Base-by-base conservation (phyloP, 2,888 invertebrate genomes). In the Tromatobia lineatoria region DNA sequence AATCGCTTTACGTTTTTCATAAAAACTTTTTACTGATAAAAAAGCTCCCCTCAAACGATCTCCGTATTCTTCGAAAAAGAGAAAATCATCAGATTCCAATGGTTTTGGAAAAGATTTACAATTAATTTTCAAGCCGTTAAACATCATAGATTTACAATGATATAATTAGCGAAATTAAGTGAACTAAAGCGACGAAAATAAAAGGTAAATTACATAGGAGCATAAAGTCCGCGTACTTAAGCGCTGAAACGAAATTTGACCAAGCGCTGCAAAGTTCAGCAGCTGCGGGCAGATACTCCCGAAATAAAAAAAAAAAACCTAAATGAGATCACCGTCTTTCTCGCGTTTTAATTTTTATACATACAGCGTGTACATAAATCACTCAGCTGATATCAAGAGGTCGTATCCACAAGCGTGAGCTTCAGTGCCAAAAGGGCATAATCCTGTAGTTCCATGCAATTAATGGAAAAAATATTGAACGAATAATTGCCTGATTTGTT, bases 281-380 rank as follows among this genome's bases (percentile, higher is more conserved):
- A 76, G 78, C 83, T 70, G 77, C 38, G 23, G 71, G 73, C 80
- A 38, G 47, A 66, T 29, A 47, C 34, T 38, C 71, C 77, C 54
- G 74, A 57, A 34, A 54, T 34, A 18, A 54, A 61, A 61, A 61
- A 38, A 61, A n/a, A 54, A 54, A 38, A 38, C 4, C 57, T 87
- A 88, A 90, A 89, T 89, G 89, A 90, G 90, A 90, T 90, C 90
- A 88, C 86, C 82, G 82, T 81, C 82, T 86, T 85, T 87, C 79
- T 69, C 45, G 67, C 74, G 76, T 57, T 85, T 42, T 66, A 66
- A 69, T 42, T 73, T 80, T 76, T 74, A 8, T 45, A 47, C 70
- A 66, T 57, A 54, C n/a, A n/a, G 10, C 8, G 50, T 73, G 67
- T 67, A 64, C 59, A n/a, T n/a, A 54, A 7, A 34, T 64, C 38